Base-by-base conservation (phyloP, 2,797 vertebrate genomes). In the Myotis findleyi region DNA sequence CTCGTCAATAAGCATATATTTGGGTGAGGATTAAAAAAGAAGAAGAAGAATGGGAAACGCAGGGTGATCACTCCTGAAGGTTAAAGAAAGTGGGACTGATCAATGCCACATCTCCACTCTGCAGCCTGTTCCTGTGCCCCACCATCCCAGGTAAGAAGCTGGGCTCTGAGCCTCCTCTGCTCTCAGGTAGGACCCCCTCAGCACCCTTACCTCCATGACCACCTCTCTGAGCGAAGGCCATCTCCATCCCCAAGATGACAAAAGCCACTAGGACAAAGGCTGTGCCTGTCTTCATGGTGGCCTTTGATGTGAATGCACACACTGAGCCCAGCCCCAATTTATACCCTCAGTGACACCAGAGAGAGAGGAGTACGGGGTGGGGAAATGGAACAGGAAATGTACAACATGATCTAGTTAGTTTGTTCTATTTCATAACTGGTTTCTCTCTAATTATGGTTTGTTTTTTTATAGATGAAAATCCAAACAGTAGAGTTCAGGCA, bases 201-300 rank as follows among this genome's bases (percentile, higher is more conserved):
- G 14, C 27, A 81, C 5, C 62, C 85, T 94, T 55, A 91, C 92
- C 3, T 82, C 0, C 8, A 1, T 0, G 30, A 66, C 13, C 0
- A 80, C 10, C 12, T 36, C 0, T 23, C 72, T 0, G 0, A 62
- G 72, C 23, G 0, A 6, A 71, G 55, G 16, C 9, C 17, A 36
- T 6, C 17, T 71, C 44, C 84, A 93, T 38, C 17, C 6, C 64
- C 17, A 80, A 1, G 2, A 23, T 0, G 0, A 91, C 2, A 23
- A 91, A 91, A 94, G 18, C 89, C 38, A 79, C 41, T 87, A 94
- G 38, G 64, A 94, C 12, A 14, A 94, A 94, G 75, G 89, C 16
- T 3, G 23, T 16, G 8, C 41, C 36, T 41, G 51, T 23, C 89
- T 71, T 95, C 93, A 95, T 94, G 66, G 17, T 96, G 83, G 49